These are phyloP conservation scores for Eupithecia subfuscata DNA, from an alignment of 2,888 invertebrate genomes.

Conservation along the genomic window DNA sequence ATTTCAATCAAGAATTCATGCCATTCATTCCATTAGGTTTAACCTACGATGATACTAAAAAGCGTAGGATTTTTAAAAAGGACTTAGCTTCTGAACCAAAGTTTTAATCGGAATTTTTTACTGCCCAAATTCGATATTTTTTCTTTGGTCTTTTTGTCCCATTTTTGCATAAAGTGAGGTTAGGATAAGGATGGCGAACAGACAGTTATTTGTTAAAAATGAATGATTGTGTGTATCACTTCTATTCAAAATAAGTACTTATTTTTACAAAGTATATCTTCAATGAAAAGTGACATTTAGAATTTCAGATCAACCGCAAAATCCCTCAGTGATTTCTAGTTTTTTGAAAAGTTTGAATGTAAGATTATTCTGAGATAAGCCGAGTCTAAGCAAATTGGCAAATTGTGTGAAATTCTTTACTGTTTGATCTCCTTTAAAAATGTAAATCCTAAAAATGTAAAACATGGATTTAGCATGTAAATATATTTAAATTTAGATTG, in stretches of 20 bases:
- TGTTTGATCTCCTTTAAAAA: not conserved
- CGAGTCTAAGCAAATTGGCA: not conserved
- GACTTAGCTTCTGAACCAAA: not conserved
- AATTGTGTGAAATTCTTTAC: not conserved
- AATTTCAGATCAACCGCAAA: not conserved
- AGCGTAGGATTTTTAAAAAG: not conserved
- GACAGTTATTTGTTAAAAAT: not conserved
- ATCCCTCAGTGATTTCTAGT: not conserved
- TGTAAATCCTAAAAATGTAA: not conserved
- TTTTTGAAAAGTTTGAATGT: not conserved
- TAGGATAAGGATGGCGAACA: not conserved
- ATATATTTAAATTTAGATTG: constrained; percentile 3
- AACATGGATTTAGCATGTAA: constrained; percentile 5
- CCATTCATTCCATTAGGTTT: not conserved
- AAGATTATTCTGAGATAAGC: not conserved
- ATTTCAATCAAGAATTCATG: constrained; percentile 3
- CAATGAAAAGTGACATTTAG: not conserved
- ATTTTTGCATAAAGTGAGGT: not conserved
- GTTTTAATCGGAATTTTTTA: not conserved
- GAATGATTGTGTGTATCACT: not conserved
- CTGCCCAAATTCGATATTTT: not conserved
- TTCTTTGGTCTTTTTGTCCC: not conserved
- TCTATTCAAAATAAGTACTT: not conserved
- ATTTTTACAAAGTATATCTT: not conserved
- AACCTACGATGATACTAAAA: not conserved